Evolutionary conservation across 1,140 invertebrate genomes (phyloP), one percentile per base, ranked within the genome.

Genomic region (Trichomalopsis sarcophagae): DNA sequence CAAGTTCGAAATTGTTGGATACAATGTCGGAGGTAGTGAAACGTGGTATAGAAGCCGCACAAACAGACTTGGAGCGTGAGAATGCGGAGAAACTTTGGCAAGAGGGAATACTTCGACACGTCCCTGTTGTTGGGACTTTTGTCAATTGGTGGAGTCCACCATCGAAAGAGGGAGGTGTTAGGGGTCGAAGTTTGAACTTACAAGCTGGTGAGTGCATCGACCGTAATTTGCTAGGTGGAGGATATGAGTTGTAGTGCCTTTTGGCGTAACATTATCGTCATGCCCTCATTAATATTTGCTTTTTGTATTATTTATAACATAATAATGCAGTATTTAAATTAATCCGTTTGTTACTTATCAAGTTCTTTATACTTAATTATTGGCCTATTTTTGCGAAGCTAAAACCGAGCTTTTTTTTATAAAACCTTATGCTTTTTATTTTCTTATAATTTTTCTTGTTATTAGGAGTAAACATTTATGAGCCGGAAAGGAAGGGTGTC

Each of bases 1-100:
- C 99, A 86, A 98, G 97, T 85, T 98, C 97, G 0, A 95, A 97
- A 91, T 97, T 97, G 69, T 93, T 99, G 71, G 98, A 98, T 89
- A 97, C 97, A 33, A 98, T 99, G 97, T 97, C 97, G 1, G 97
- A 99, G 94, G 96, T 99, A 78, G 96, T 99, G 0, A 97, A 97
- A 89, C 97, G 98, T 94, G 97, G 96, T 94, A 99, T 99, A 87
- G 97, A 98, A 91, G 96, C 97, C 40, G 98, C 98, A 0, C 98
- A 97, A 81, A 95, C 97, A 87, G 98, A 99, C 91, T 93, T 99
- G 40, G 96, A 97, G 90, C 96, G 97, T 82, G 98, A 99, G 93
- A 97, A 96, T 77, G 96, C 97, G 74, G 96, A 98, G 88, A 96
- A 97, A 90, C 93, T 99, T 10, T 97, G 97, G 96, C 97, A 99